These are phyloP conservation scores for Drosophila nr. perissopoda DNA, from an alignment of 2,888 invertebrate species.

Conservation along the genomic window DNA sequence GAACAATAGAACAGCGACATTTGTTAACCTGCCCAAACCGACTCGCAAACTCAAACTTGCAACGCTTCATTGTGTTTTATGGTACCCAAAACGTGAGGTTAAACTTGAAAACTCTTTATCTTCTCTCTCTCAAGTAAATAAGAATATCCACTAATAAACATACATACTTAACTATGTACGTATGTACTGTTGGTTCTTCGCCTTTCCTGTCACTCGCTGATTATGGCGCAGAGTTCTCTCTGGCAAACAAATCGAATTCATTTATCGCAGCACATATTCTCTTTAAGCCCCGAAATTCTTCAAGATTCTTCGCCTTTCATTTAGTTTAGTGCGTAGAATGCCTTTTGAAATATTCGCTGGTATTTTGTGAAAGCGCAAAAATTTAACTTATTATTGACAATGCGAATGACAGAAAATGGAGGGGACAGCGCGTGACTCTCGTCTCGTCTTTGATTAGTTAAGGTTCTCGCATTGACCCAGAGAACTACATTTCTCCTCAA, in stretches of 20 bases:
- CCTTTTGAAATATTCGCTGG: conserved; percentile 25
- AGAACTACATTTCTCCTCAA: conserved; percentile 70
- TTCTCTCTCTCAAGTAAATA: conserved; percentile 43
- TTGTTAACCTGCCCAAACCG: conserved; percentile 23
- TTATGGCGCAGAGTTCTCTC: neutral
- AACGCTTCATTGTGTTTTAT: conserved; percentile 77
- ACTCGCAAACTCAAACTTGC: conserved; percentile 28
- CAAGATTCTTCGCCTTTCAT: conserved; percentile 13
- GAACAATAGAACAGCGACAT: conserved; percentile 73
- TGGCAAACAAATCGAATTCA: conserved; percentile 62
- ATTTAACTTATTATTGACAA: conserved; percentile 60
- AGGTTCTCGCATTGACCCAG: conserved; percentile 76
- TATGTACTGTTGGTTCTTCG: conserved; percentile 27
- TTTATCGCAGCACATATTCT: conserved; percentile 48
- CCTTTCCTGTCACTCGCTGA: conserved; percentile 54
- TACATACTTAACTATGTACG: conserved; percentile 9
- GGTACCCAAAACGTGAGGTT: conserved; percentile 73
- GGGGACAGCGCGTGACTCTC: conserved; percentile 37
- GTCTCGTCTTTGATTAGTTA: conserved; percentile 66
- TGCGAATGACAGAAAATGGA: conserved; percentile 24
- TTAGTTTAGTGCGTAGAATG: conserved; percentile 46
- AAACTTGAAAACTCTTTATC: conserved; percentile 53
- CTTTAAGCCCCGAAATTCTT: conserved; percentile 40
- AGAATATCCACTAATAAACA: conserved; percentile 30
- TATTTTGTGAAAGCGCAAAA: conserved; percentile 51